Evolutionary conservation across 2,113 vertebrate genomes (phyloP).

Genomic region (Rhagologus leucostigma): DNA sequence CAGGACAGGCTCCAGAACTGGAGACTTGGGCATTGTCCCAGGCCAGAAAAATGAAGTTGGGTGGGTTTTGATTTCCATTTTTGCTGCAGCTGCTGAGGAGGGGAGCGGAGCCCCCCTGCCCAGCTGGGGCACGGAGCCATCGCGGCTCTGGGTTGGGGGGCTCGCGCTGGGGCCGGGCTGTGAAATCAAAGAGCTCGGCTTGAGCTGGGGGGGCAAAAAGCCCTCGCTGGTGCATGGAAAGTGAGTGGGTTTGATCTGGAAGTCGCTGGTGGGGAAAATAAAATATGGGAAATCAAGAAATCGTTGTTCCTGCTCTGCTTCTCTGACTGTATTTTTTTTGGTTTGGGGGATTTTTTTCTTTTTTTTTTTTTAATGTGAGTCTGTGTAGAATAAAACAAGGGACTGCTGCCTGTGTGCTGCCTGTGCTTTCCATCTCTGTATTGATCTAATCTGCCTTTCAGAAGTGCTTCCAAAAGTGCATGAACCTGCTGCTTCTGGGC

Average conservation of each 20-base stretch:
- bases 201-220: background rate
- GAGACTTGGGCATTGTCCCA: rapidly evolving
- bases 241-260: background rate
- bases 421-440: background rate
- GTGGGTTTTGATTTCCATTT: background rate
- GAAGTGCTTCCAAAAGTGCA: background rate
- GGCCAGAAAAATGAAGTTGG: rapidly evolving
- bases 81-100: background rate
- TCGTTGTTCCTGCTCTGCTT: background rate
- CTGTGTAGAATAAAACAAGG: background rate
- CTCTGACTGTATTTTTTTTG: background rate
- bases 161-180: rapidly evolving
- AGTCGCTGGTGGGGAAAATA: constrained; percentile 5
- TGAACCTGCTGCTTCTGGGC: background rate
- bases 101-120: background rate
- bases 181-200: background rate
- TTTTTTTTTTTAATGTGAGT: background rate
- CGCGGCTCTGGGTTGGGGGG: background rate
- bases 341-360: background rate
- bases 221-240: background rate
- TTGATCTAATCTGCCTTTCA: background rate
- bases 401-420: background rate
- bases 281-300: background rate
- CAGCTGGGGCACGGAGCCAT: rapidly evolving
- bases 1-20: rapidly evolving